Evolutionary conservation across 2,113 vertebrate species (phyloP), one percentile per base, ranked within the genome.

Genomic region (Lamprotornis superbus): DNA sequence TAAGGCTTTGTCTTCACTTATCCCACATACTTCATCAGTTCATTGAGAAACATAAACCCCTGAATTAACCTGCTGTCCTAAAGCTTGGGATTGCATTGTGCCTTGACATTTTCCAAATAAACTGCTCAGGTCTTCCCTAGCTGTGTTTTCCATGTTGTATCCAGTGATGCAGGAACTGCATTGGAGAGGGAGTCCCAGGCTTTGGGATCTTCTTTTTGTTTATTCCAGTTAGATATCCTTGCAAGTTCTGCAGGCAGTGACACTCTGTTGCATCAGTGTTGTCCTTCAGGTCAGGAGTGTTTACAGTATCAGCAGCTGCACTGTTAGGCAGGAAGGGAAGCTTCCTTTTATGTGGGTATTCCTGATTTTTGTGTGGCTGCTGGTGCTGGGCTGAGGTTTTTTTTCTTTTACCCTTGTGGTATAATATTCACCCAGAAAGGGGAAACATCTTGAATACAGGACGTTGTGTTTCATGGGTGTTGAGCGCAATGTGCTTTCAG

Each of bases 271-370:
- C 50, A 49, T 88, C 73, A 21, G 68, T 39, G 9, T 77, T 86
- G 50, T 80, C 76, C 46, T 92, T 31, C 24, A 50, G 16, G 35
- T 55, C 12, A 46, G 44, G 44, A 65, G 33, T 67, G 64, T 86
- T 90, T 83, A 31, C 46, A 81, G 65, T 37, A 64, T 16, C 77
- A 75, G 57, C 91, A 94, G 80, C 83, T 97, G 89, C 52, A 14
- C 81, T 94, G 69, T 56, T 94, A 69, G 60, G 77, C 89, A 79
- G 81, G 84, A 97, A 91, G 53, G 77, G 78, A 94, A 84, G 87
- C 84, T 95, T 96, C 94, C 93, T 94, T 94, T 96, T 84, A 35
- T 95, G 91, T 94, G 94, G 93, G 74, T 78, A 96, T 97, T 97
- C 96, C 95, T 91, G 89, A 87, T 93, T 93, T 94, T 97, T 94